Conservation (phyloP, 2,113 vertebrate genomes). For the Tiliqua scincoides region DNA sequence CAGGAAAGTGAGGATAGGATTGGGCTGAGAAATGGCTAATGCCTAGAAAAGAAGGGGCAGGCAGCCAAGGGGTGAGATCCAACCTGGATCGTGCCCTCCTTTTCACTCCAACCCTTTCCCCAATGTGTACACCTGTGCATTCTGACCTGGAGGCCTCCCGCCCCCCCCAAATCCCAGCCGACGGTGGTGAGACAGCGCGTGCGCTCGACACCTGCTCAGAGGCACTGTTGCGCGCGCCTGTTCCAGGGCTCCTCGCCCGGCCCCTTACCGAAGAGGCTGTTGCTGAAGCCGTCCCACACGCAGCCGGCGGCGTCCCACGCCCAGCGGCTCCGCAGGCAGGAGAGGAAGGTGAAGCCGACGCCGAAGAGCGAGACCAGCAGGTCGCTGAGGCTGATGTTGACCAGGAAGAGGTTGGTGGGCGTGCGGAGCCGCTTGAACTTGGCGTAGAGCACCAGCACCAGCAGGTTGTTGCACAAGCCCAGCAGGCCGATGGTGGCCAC, state of each 20-base stretch:
- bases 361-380: constrained; percentile 85
- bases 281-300: constrained; percentile 92
- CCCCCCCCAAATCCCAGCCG: not conserved
- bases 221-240: no score
- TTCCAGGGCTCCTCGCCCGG: not conserved
- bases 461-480: constrained; percentile 86
- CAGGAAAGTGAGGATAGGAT: no score
- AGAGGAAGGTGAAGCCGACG: constrained; percentile 84
- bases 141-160: not conserved
- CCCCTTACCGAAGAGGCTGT: constrained; percentile 90
- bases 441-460: constrained; percentile 85
- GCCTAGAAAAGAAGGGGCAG: not conserved
- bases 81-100: no score
- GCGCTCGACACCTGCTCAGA: not conserved
- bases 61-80: not conserved
- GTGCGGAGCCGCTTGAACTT: constrained; percentile 86
- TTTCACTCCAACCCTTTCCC: not conserved
- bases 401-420: constrained; percentile 84
- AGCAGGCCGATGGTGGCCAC: constrained; percentile 83
- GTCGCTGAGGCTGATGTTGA: constrained; percentile 88
- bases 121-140: not conserved
- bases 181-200: not conserved
- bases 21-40: no score
- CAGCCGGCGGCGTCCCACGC: constrained; percentile 84
- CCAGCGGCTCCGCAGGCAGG: constrained; percentile 86